phyloP scores from a whole-genome alignment of 1,140 invertebrate species.

The Ptiloglossa arizonensis region DNA sequence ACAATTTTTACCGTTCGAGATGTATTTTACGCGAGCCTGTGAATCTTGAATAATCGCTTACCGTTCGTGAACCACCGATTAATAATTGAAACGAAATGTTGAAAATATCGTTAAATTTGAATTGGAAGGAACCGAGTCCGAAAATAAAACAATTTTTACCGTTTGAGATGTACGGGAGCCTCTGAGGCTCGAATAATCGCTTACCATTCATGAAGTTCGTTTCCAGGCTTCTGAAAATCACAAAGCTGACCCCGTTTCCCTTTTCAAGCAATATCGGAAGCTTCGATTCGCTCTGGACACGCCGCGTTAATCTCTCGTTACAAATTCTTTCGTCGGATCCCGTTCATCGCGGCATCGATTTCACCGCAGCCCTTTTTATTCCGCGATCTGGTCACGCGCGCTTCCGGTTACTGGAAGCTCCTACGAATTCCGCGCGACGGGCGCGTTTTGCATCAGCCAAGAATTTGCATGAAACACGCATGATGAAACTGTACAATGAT shows the following conservation, averaged over 20 bases:
- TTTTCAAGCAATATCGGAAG: background rate
- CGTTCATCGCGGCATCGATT: constrained; percentile 19
- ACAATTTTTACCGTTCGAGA: no score
- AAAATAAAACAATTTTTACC: no score
- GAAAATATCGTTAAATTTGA: no score
- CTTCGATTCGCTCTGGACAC: background rate
- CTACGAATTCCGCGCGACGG: constrained; percentile 7
- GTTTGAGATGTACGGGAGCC: no score
- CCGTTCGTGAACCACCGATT: no score
- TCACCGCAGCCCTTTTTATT: background rate
- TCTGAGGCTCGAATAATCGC: no score
- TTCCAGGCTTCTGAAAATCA: background rate
- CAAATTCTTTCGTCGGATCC: background rate
- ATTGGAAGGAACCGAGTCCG: no score
- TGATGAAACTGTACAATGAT: constrained; percentile 38
- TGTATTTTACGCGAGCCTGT: no score
- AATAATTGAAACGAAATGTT: no score
- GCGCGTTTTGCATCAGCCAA: constrained; percentile 13
- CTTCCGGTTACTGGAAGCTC: background rate
- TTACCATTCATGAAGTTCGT: background rate
- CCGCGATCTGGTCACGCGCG: constrained; percentile 21
- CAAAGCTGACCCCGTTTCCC: background rate
- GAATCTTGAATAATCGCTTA: no score
- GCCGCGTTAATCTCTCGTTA: constrained; percentile 4
- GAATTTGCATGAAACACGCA: constrained; percentile 47